phyloP scores from a whole-genome alignment of 2,888 invertebrate species.

The Cylloceria caligata region DNA sequence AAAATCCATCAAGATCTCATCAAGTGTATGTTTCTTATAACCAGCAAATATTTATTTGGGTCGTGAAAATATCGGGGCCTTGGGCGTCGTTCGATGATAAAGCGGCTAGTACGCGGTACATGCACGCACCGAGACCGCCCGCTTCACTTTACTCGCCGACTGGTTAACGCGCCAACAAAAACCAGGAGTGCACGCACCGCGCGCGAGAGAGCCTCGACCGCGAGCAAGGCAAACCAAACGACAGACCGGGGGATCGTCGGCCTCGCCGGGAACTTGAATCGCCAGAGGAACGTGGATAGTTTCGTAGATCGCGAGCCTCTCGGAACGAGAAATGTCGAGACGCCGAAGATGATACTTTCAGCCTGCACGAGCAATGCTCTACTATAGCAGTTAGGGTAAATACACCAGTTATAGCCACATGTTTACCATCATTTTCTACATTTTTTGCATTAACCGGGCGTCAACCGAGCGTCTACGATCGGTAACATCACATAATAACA shows the following conservation, averaged over 20 bases:
- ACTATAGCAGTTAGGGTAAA: not conserved
- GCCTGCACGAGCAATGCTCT: not conserved
- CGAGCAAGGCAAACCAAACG: constrained; percentile 59
- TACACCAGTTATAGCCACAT: not conserved
- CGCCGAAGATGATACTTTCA: constrained; percentile 44
- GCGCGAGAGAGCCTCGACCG: constrained; percentile 60
- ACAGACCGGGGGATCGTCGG: constrained; percentile 67
- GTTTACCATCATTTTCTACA: not conserved
- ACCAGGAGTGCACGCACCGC: constrained; percentile 72
- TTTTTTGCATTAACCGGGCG: not conserved
- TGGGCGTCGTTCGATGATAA: not conserved
- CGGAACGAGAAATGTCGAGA: constrained; percentile 48
- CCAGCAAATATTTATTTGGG: not conserved
- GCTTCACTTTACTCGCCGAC: constrained; percentile 33
- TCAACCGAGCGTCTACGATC: not conserved
- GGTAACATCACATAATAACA: not conserved
- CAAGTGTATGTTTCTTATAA: not conserved
- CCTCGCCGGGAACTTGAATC: constrained; percentile 60
- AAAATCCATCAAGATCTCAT: no score
- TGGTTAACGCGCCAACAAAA: constrained; percentile 72
- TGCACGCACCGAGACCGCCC: constrained; percentile 20
- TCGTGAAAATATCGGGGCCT: constrained; percentile 1
- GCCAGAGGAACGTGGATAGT: constrained; percentile 58
- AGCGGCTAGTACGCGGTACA: not conserved
- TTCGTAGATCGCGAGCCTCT: constrained; percentile 60